A percentile compares a stretch with the other conserved stretches of the same genome.
Conservation (phyloP, 2,113 vertebrate genomes). For the Saimiri boliviensis region DNA sequence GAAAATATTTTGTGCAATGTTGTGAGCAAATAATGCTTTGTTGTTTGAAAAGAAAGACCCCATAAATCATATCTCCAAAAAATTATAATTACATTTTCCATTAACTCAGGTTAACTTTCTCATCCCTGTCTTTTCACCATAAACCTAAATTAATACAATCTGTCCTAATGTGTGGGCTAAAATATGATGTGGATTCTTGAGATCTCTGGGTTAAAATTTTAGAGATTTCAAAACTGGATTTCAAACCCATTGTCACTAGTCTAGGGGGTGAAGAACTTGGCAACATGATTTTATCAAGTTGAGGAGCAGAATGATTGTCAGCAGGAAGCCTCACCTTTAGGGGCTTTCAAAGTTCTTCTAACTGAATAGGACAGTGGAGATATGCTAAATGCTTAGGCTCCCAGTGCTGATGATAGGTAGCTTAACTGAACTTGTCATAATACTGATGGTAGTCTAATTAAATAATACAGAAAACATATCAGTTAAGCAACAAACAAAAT, state of each 20-base stretch:
- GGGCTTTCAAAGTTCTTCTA: conserved; percentile 9
- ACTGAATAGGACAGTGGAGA: background rate
- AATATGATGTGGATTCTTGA: background rate
- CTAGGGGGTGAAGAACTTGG: background rate
- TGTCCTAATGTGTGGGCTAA: background rate
- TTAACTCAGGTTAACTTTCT: conserved; percentile 30
- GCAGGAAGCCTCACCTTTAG: background rate
- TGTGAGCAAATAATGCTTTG: background rate
- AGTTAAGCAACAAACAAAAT: background rate
- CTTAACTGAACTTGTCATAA: background rate
- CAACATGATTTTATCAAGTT: background rate
- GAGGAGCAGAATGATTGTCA: background rate
- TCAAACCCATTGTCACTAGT: background rate
- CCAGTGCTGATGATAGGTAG: background rate
- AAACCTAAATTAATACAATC: conserved; percentile 33
- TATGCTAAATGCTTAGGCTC: accelerated
- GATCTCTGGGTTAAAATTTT: background rate
- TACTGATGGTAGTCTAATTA: background rate
- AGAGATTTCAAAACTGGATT: conserved; percentile 16
- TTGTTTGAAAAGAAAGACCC: conserved; percentile 30
- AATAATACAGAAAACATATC: background rate
- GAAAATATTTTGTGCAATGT: background rate
- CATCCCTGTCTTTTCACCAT: background rate
- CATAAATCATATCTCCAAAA: conserved; percentile 29
- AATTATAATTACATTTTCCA: conserved; percentile 46